phyloP scores from a whole-genome alignment of 1,140 invertebrate species.

The Trissolcus basalis region DNA sequence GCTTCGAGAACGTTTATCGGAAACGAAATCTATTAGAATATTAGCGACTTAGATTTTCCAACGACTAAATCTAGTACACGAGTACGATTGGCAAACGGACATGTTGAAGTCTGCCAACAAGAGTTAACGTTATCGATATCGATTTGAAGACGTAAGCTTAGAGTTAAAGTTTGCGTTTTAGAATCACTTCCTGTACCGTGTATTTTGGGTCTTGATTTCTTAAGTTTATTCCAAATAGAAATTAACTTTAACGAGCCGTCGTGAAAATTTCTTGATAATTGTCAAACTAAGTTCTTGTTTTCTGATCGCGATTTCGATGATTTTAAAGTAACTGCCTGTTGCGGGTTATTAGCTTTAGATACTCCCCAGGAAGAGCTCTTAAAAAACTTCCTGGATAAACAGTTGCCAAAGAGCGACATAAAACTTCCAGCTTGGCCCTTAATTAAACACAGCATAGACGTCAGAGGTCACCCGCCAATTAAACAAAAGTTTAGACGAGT shows the following conservation, averaged over 20 bases:
- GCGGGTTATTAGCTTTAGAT: too few species aligned
- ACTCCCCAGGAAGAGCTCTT: too few species aligned
- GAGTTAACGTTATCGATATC: neutral
- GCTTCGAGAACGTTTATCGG: constrained; percentile 13
- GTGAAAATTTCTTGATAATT: neutral
- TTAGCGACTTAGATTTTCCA: neutral
- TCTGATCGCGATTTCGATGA: neutral
- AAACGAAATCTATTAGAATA: neutral
- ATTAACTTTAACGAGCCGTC: neutral
- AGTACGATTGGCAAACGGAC: neutral
- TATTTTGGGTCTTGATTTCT: constrained; percentile 8
- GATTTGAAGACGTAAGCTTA: neutral
- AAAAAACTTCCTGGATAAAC: too few species aligned
- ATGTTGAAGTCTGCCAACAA: neutral
- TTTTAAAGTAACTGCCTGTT: too few species aligned
- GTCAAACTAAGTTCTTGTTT: neutral
- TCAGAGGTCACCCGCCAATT: neutral
- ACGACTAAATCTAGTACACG: neutral
- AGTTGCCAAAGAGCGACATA: neutral
- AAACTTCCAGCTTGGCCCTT: too few species aligned
- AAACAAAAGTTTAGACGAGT: neutral
- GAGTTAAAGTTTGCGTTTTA: neutral
- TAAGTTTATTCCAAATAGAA: neutral
- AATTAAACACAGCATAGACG: constrained; percentile 1
- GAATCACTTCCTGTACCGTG: neutral